These are phyloP conservation scores for human (Homo sapiens) DNA, from an alignment of 2,113 vertebrate genomes.

Conservation along the genomic window GRCh38 chr6:39950001-39950500, in stretches of 20 bases:
- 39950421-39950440: not conserved
- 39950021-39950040: not conserved
- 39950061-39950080: not conserved
- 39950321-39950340: not conserved
- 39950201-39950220: not conserved
- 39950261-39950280: not conserved
- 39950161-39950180: not conserved
- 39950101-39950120: not conserved
- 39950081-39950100: not conserved
- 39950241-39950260: not conserved
- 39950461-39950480: not conserved
- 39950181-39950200: not conserved
- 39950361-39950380: not conserved
- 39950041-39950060: not conserved
- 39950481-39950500: no score
- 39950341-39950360: not conserved
- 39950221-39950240: not conserved
- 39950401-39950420: not conserved
- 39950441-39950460: not conserved
- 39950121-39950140: not conserved
- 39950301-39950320: not conserved
- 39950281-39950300: not conserved
- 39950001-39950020: no score
- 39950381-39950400: not conserved
- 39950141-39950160: not conserved